Percentiles rank a stretch among this genome's conserved stretches.
Evolutionary conservation across 2,113 vertebrate species (phyloP).

Genomic region (Urocitellus parryii): DNA sequence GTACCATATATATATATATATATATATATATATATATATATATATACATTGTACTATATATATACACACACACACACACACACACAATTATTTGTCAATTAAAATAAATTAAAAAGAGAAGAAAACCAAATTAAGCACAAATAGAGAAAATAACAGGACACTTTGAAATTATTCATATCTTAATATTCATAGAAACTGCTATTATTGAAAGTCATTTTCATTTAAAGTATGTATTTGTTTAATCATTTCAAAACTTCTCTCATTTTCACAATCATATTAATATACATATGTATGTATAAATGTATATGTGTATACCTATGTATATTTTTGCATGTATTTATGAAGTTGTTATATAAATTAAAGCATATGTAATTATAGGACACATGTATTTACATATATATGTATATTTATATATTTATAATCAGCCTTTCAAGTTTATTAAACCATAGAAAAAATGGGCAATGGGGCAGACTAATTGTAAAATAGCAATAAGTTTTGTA

Average conservation of each 20-base stretch:
- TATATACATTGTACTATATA: no score
- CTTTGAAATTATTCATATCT: not conserved
- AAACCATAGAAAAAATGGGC: not conserved
- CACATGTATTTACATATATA: not conserved
- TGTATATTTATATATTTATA: not conserved
- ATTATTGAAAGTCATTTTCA: not conserved
- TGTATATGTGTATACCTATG: not conserved
- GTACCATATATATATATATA: not conserved
- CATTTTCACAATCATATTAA: not conserved
- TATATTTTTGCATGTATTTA: not conserved
- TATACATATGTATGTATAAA: not conserved
- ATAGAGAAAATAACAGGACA: not conserved
- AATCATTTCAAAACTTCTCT: not conserved
- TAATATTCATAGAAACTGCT: not conserved
- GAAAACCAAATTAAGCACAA: not conserved
- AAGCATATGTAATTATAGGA: not conserved
- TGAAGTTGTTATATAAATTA: not conserved
- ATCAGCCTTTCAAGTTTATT: not conserved
- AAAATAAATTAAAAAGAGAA: not conserved
- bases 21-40: no score
- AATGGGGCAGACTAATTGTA: not conserved
- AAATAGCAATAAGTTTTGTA: not conserved
- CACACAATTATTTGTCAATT: not conserved
- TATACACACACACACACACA: no score
- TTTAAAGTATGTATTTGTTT: not conserved